Percentiles rank a stretch among this genome's conserved stretches.
Evolutionary conservation across 1,140 invertebrate genomes (phyloP).

Genomic region (Cydia strobilella): DNA sequence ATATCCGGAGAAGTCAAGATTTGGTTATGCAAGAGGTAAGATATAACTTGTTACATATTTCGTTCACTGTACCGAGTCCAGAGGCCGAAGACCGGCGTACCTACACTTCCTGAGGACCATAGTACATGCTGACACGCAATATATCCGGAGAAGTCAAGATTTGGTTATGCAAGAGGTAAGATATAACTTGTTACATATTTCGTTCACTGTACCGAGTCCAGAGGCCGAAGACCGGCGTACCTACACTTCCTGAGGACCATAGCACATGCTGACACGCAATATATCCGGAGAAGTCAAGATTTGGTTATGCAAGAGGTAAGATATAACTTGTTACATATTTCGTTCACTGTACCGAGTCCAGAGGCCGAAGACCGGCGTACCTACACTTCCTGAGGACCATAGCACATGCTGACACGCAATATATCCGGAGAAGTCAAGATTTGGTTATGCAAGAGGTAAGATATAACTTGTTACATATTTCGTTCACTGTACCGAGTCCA

Average conservation of each 20-base stretch:
- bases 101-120: constrained; percentile 98
- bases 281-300: constrained; percentile 81
- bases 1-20: constrained; percentile 89
- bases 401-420: too few relatives aligned
- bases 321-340: too few relatives aligned
- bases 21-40: too few relatives aligned
- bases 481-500: too few relatives aligned
- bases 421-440: constrained; percentile 86
- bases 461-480: too few relatives aligned
- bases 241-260: constrained; percentile 98
- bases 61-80: constrained; percentile 87
- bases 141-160: constrained; percentile 97
- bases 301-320: too few relatives aligned
- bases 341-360: too few relatives aligned
- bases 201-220: constrained; percentile 87
- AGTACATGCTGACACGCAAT: constrained; percentile 97
- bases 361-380: too few relatives aligned
- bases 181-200: too few relatives aligned
- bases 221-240: constrained; percentile 96
- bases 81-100: constrained; percentile 96
- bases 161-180: constrained; percentile 89
- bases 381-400: too few relatives aligned
- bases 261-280: constrained; percentile 97
- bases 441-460: too few relatives aligned
- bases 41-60: too few relatives aligned